Conservation (phyloP, 2,888 invertebrate species). For the Crioceris asparagi region DNA sequence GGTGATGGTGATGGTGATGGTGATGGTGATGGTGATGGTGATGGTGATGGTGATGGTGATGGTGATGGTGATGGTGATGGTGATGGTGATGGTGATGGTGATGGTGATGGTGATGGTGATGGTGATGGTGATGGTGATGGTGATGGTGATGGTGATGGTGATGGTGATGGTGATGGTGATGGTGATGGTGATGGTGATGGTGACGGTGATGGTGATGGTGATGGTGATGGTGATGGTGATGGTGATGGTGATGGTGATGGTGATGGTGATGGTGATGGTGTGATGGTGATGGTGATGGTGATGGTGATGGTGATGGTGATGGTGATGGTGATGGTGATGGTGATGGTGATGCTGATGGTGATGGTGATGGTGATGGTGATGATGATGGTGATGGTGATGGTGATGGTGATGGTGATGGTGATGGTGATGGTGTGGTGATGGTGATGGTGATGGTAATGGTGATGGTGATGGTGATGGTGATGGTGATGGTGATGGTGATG, state of each 20-base stretch:
- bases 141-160: conserved; percentile 2
- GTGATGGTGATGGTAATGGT: background rate
- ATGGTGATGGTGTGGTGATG: too few relatives aligned
- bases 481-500: background rate
- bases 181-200: conserved; percentile 1
- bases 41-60: conserved; percentile 1
- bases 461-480: background rate
- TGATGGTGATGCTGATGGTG: conserved; percentile 1
- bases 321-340: conserved; percentile 1
- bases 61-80: conserved; percentile 1
- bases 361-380: conserved; percentile 1
- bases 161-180: conserved; percentile 1
- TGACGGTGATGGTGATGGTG: conserved; percentile 1
- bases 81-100: background rate
- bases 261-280: too few relatives aligned
- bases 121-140: conserved; percentile 1
- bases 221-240: conserved; percentile 1
- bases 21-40: conserved; percentile 1
- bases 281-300: conserved; percentile 1
- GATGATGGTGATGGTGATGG: conserved; percentile 1
- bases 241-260: too few relatives aligned
- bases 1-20: conserved; percentile 1
- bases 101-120: conserved; percentile 1
- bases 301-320: conserved; percentile 1
- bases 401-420: conserved; percentile 1